Percentiles rank a stretch among this genome's conserved stretches.
phyloP scores from a whole-genome alignment of 2,888 invertebrate species.

The Heliothis peltigera region DNA sequence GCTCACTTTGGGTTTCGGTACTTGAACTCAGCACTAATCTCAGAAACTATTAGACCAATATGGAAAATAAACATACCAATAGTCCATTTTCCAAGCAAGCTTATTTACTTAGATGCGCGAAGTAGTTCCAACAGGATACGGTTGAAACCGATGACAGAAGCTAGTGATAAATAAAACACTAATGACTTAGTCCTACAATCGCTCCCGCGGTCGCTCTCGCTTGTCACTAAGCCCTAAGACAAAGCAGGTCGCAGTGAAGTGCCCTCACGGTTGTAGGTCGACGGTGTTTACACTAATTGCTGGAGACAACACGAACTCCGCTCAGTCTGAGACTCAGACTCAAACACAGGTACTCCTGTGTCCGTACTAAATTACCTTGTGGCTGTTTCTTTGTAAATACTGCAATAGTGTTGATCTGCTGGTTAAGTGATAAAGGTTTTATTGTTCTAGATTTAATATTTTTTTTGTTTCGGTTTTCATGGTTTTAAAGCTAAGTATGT shows the following conservation, averaged over 20 bases:
- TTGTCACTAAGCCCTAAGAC: constrained; percentile 10
- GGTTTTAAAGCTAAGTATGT: too few species aligned
- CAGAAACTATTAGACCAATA: too few species aligned
- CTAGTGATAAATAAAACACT: too few species aligned
- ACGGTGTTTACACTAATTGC: constrained; percentile 85
- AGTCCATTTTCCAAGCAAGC: too few species aligned
- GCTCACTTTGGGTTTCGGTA: too few species aligned
- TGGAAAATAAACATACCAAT: too few species aligned
- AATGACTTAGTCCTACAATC: too few species aligned
- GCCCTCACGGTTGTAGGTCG: constrained; percentile 77
- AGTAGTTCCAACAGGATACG: too few species aligned
- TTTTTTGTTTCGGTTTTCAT: neutral
- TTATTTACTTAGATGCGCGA: too few species aligned
- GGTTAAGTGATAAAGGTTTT: neutral
- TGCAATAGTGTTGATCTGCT: constrained; percentile 7
- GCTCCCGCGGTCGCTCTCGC: constrained; percentile 32
- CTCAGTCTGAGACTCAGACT: constrained; percentile 64
- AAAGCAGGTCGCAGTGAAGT: constrained; percentile 70
- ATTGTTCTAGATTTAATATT: neutral
- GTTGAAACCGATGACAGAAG: too few species aligned
- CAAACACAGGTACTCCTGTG: constrained; percentile 21
- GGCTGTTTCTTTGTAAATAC: constrained; percentile 13
- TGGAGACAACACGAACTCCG: constrained; percentile 75
- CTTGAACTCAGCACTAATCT: too few species aligned
- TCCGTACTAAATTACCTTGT: constrained; percentile 34